Conservation (phyloP, 1,140 invertebrate genomes). For the Zaprionus davidi region DNA sequence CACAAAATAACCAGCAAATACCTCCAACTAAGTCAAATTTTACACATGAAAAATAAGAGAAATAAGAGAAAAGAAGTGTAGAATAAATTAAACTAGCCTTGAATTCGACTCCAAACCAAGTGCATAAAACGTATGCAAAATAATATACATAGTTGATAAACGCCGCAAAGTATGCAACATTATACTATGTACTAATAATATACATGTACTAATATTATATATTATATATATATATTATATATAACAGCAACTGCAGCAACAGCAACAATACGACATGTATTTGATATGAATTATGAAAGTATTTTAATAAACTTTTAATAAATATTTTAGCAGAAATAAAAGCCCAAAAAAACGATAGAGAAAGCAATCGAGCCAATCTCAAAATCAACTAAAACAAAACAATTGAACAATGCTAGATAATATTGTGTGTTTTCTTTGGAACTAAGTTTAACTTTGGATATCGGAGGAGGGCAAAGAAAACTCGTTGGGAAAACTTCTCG, state of each 20-base stretch:
- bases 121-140: conserved; percentile 44
- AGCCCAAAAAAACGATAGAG: conserved; percentile 39
- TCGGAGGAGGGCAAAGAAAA: background rate
- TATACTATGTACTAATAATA: conserved; percentile 61
- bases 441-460: background rate
- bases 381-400: conserved; percentile 17
- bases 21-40: conserved; percentile 65
- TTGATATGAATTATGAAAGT: conserved; percentile 74
- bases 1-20: conserved; percentile 57
- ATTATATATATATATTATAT: conserved; percentile 23
- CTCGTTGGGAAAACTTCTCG: background rate
- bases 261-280: conserved; percentile 64
- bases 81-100: conserved; percentile 76
- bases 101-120: conserved; percentile 69
- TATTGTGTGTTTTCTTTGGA: conserved; percentile 46
- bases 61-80: conserved; percentile 42
- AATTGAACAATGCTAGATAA: conserved; percentile 9
- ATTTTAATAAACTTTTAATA: conserved; percentile 83
- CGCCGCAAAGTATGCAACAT: conserved; percentile 80
- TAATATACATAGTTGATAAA: conserved; percentile 66
- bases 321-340: conserved; percentile 77
- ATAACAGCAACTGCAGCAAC: conserved; percentile 40
- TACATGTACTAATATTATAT: conserved; percentile 32
- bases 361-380: conserved; percentile 26
- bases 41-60: conserved; percentile 35